Evolutionary conservation across 2,113 vertebrate species (phyloP).

Genomic region (Urocolius indicus): DNA sequence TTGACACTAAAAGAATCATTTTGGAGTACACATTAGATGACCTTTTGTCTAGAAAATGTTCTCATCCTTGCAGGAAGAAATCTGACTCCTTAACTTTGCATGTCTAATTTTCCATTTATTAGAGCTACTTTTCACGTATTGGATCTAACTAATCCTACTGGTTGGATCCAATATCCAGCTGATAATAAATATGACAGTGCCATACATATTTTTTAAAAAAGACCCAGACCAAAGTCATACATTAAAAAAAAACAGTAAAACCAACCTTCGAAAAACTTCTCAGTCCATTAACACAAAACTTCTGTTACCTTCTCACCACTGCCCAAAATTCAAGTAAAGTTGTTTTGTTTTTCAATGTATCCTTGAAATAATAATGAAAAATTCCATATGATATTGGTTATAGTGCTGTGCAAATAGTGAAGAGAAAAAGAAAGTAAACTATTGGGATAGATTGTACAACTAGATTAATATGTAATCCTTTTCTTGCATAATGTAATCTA

Average conservation of each 20-base stretch:
- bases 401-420: background rate
- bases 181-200: background rate
- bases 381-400: background rate
- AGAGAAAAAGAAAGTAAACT: background rate
- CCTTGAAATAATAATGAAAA: background rate
- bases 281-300: background rate
- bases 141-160: too few relatives aligned
- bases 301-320: background rate
- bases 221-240: too few relatives aligned
- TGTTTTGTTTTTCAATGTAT: background rate
- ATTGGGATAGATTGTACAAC: background rate
- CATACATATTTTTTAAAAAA: background rate
- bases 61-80: background rate
- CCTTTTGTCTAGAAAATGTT: background rate
- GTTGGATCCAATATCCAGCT: too few relatives aligned
- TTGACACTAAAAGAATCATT: background rate
- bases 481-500: background rate
- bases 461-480: background rate
- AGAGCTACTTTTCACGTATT: background rate
- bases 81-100: background rate
- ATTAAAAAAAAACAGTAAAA: background rate
- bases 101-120: background rate
- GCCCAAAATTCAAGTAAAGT: background rate
- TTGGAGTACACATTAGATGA: background rate
- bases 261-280: background rate